Evolutionary conservation across 1,140 invertebrate genomes (phyloP).

Genomic region (Papilio aristodemus): DNA sequence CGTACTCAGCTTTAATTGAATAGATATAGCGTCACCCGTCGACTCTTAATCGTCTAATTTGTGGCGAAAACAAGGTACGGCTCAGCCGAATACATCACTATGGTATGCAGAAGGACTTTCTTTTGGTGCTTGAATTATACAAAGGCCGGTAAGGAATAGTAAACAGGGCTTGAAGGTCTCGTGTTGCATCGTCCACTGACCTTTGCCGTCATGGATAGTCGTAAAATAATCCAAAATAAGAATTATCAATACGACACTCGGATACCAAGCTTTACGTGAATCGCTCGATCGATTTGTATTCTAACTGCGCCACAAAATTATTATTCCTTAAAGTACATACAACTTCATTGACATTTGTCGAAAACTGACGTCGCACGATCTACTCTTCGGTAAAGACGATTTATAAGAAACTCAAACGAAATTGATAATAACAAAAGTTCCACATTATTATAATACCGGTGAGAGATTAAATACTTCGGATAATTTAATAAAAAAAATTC

Average conservation of each 20-base stretch:
- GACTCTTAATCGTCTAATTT: constrained; percentile 80
- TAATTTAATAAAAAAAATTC: background rate
- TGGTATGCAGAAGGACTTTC: constrained; percentile 77
- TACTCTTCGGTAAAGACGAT: background rate
- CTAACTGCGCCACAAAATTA: background rate
- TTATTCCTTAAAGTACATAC: constrained; percentile 13
- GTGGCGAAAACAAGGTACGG: constrained; percentile 74
- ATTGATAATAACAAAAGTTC: background rate
- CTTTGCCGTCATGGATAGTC: constrained; percentile 36
- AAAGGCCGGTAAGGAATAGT: constrained; percentile 60
- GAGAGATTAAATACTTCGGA: background rate
- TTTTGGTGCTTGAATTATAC: constrained; percentile 72
- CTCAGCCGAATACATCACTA: constrained; percentile 73
- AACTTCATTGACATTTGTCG: constrained; percentile 15
- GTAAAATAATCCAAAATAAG: constrained; percentile 24
- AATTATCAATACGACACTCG: constrained; percentile 15
- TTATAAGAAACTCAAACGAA: no score
- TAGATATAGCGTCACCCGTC: constrained; percentile 68
- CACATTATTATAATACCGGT: background rate
- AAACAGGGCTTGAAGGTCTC: constrained; percentile 54
- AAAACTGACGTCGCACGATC: background rate
- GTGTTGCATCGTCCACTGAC: constrained; percentile 49
- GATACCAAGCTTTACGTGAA: constrained; percentile 8
- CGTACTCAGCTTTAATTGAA: constrained; percentile 75
- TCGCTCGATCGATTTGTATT: constrained; percentile 9